Base-by-base conservation (phyloP, 1,140 invertebrate species). In the Apis cerana region DNA sequence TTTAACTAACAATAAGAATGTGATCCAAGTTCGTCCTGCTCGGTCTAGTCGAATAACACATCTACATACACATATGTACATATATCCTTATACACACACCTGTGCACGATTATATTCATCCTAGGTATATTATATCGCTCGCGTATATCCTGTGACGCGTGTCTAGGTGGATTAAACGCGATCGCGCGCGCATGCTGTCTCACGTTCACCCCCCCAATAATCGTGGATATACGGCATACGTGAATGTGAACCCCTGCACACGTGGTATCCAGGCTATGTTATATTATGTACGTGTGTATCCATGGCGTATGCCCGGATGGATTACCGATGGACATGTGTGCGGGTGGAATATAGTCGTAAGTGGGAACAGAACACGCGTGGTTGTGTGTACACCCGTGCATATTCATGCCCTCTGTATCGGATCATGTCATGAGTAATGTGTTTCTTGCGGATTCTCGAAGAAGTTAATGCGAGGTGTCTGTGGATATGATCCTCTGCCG, bases 391-490 rank as follows among this genome's bases (percentile, higher is more conserved):
- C 15, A 52, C 13, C 52, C n/a, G 65, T 78, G 75, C 75, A 82
- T 82, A 82, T 82, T 82, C 81, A 82, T 82, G 52, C 50, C 59
- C 67, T 50, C 75, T 70, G 65, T 58, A 78, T 78, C 81, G 81
- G 81, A 78, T 77, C 52, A 48, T 70, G 81, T 78, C 75, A 54
- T 9, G 75, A 59, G 48, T 76, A 76, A 82, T 76, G 80, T 76
- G 80, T 76, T 82, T 82, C 80, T 82, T 76, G 80, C 62, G 48
- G 64, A 52, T 76, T 61, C 27, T 50, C 54, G 64, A 82, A 81
- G 71, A 81, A 61, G 61, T 43, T 52, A 56, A 52, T 59, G 54
- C 54, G 17, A 68, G 8, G 23, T 59, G 62, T 59, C 54, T 33
- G 52, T 21, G 11, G 13, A 58, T 76, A 61, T 43, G 33, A 33